These are phyloP conservation scores for Diachrysia chrysitis DNA, from an alignment of 2,888 invertebrate species.

Conservation along the genomic window DNA sequence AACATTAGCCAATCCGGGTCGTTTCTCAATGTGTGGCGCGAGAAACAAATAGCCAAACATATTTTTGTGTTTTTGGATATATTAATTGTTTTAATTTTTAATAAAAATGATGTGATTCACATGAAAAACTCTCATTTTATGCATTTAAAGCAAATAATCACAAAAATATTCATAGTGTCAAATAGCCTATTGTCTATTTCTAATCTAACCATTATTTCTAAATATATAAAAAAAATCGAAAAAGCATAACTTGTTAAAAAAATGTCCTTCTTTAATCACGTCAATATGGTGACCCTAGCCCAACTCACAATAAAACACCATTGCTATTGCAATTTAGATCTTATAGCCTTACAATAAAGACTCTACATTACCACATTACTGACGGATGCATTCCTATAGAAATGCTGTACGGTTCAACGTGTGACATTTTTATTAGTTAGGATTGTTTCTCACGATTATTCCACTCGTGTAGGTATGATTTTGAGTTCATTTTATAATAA, in stretches of 20 bases:
- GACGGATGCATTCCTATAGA: constrained; percentile 63
- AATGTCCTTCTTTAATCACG: background rate
- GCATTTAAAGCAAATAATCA: too few relatives aligned
- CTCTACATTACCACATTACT: constrained; percentile 41
- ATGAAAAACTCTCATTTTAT: too few relatives aligned
- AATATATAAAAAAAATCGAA: background rate
- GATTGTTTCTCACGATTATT: constrained; percentile 82
- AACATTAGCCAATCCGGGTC: too few relatives aligned
- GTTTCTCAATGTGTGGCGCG: too few relatives aligned
- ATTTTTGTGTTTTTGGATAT: too few relatives aligned
- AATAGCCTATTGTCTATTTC: too few relatives aligned
- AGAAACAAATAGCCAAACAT: too few relatives aligned
- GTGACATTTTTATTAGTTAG: constrained; percentile 81
- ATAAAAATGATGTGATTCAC: too few relatives aligned
- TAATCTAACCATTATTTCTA: too few relatives aligned
- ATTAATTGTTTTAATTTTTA: too few relatives aligned
- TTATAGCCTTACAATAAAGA: constrained; percentile 57
- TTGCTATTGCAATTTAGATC: constrained; percentile 51
- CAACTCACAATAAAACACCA: constrained; percentile 30
- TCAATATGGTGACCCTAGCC: constrained; percentile 16
- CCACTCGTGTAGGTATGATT: constrained; percentile 33
- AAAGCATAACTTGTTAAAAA: background rate
- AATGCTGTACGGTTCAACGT: constrained; percentile 65
- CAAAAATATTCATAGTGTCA: too few relatives aligned
- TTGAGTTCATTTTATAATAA: constrained; percentile 21